Percentiles rank a stretch among this genome's conserved stretches.
Evolutionary conservation across 2,888 invertebrate genomes (phyloP).

Genomic region (Drepanosiphum platanoidis): DNA sequence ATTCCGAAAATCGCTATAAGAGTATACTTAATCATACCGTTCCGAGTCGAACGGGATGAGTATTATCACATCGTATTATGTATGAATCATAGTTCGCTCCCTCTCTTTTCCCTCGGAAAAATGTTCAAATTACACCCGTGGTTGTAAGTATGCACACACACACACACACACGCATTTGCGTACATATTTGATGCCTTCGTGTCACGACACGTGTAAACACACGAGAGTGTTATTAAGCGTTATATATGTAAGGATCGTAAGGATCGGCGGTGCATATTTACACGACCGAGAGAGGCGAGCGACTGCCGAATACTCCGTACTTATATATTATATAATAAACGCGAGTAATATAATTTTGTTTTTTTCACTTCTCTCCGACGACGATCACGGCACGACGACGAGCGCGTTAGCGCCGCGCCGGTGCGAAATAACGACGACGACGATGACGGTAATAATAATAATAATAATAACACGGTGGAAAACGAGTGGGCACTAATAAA

Average conservation of each 20-base stretch:
- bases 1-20: too few relatives aligned
- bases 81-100: too few relatives aligned
- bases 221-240: neutral
- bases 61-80: too few relatives aligned
- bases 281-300: neutral
- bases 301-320: neutral
- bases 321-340: neutral
- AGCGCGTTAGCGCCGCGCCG: neutral
- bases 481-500: constrained; percentile 44
- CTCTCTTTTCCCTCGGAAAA: too few relatives aligned
- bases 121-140: too few relatives aligned
- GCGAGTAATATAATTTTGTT: neutral
- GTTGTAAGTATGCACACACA: too few relatives aligned
- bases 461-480: constrained; percentile 21
- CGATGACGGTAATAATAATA: constrained; percentile 9
- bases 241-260: neutral
- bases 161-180: neutral
- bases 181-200: neutral
- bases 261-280: neutral
- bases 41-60: too few relatives aligned
- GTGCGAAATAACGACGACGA: neutral
- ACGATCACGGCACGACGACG: constrained; percentile 6
- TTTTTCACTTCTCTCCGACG: neutral
- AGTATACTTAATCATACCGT: too few relatives aligned
- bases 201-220: neutral